Conservation (phyloP, 2,113 vertebrate genomes). For the Hemibagrus wyckioides region DNA sequence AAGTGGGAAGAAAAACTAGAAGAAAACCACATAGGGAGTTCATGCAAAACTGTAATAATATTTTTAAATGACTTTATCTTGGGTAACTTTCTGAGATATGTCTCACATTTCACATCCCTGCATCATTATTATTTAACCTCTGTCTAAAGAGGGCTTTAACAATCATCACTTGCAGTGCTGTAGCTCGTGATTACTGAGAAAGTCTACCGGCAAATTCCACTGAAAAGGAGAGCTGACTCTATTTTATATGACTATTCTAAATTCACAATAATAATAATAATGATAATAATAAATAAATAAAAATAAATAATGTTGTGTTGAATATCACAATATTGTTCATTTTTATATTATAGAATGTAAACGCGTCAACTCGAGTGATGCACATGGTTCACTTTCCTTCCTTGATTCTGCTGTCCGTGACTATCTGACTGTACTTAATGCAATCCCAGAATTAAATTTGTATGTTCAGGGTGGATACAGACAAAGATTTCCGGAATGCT, state of each 20-base stretch:
- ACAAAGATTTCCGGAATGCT: background rate
- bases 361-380: background rate
- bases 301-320: background rate
- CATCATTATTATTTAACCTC: background rate
- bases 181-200: background rate
- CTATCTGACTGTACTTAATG: background rate
- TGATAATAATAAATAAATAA: background rate
- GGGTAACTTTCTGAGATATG: background rate
- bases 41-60: background rate
- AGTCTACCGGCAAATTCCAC: background rate
- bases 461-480: conserved; percentile 11
- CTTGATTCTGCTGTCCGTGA: background rate
- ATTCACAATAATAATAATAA: background rate
- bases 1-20: background rate
- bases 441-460: background rate
- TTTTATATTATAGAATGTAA: background rate
- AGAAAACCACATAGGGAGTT: background rate
- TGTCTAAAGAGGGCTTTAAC: too few species aligned
- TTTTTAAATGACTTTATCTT: background rate
- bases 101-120: background rate
- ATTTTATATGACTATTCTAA: background rate
- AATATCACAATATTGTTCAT: too few species aligned
- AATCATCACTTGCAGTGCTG: background rate
- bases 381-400: background rate
- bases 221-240: background rate